Evolutionary conservation across 1,140 invertebrate genomes (phyloP).

Genomic region (Cydia splendana): DNA sequence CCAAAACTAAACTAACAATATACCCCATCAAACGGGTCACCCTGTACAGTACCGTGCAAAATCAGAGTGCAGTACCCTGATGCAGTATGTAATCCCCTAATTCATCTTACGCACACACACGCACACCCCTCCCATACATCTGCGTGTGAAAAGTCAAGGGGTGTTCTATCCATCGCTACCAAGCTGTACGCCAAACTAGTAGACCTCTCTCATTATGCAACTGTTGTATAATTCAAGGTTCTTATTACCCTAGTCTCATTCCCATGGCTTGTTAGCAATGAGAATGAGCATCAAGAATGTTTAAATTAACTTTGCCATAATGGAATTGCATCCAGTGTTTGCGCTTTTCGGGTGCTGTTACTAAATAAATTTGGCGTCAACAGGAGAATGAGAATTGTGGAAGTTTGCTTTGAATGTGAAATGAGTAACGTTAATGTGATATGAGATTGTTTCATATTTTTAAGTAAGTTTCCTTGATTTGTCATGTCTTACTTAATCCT

Average conservation of each 20-base stretch:
- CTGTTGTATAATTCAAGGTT: background rate
- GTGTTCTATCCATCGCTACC: conserved; percentile 39
- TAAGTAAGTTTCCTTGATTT: background rate
- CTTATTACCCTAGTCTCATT: background rate
- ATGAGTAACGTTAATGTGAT: conserved; percentile 15
- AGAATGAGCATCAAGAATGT: conserved; percentile 14
- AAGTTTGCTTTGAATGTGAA: conserved; percentile 12
- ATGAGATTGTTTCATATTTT: background rate
- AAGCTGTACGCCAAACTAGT: conserved; percentile 55
- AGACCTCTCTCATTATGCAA: conserved; percentile 28
- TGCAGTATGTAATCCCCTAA: conserved; percentile 76
- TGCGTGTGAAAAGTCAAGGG: conserved; percentile 76
- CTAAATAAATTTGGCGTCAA: conserved; percentile 26
- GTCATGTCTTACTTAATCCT: background rate
- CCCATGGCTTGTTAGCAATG: background rate
- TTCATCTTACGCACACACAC: conserved; percentile 69
- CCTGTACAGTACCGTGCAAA: conserved; percentile 72
- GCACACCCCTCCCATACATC: conserved; percentile 53
- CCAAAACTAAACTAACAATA: background rate
- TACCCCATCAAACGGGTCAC: conserved; percentile 39
- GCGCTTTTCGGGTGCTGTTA: conserved; percentile 28
- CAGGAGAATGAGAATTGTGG: conserved; percentile 7
- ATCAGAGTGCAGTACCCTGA: conserved; percentile 77
- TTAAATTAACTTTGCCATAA: conserved; percentile 32
- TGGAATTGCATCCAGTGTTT: conserved; percentile 28